Conservation (phyloP, 2,113 vertebrate species). For the Chaetops frenatus region DNA sequence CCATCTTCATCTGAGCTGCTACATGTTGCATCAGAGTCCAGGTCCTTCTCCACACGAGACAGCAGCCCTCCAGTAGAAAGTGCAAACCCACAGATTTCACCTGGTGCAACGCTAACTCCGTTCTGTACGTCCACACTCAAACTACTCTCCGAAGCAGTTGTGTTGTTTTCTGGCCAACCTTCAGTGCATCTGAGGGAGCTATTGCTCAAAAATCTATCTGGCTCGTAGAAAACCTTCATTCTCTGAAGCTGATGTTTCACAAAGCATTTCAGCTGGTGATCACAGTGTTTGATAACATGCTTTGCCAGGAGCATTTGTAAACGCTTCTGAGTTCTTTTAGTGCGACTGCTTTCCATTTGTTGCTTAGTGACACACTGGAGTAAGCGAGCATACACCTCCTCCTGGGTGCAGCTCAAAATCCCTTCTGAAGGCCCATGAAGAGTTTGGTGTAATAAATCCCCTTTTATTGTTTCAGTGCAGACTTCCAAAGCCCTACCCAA, state of each 20-base stretch:
- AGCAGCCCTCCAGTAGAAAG: constrained; percentile 72
- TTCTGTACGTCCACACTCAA: constrained; percentile 19
- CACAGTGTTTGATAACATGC: constrained; percentile 77
- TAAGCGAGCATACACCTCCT: constrained; percentile 68
- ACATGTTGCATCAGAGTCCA: constrained; percentile 91
- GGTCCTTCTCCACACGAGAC: constrained; percentile 73
- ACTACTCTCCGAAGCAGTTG: constrained; percentile 4
- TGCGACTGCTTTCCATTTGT: constrained; percentile 70
- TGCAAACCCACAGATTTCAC: constrained; percentile 77
- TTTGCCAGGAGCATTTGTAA: constrained; percentile 83
- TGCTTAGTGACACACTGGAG: constrained; percentile 76
- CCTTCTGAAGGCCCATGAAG: constrained; percentile 39
- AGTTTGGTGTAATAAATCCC: constrained; percentile 57
- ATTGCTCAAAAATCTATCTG: constrained; percentile 24
- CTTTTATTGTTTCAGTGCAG: constrained; percentile 51
- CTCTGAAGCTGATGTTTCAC: constrained; percentile 64
- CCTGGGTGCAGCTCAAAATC: constrained; percentile 27
- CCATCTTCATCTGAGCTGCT: constrained; percentile 91
- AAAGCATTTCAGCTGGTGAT: constrained; percentile 80
- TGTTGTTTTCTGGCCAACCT: constrained; percentile 36
- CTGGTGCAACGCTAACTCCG: constrained; percentile 13
- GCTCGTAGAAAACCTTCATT: constrained; percentile 53
- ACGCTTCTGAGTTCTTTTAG: constrained; percentile 76
- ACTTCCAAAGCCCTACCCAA: constrained; percentile 57
- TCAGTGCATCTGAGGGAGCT: constrained; percentile 48